Evolutionary conservation across 2,797 vertebrate genomes (phyloP), one percentile per base, ranked within the genome.

Genomic region (Coregonus suidteri): DNA sequence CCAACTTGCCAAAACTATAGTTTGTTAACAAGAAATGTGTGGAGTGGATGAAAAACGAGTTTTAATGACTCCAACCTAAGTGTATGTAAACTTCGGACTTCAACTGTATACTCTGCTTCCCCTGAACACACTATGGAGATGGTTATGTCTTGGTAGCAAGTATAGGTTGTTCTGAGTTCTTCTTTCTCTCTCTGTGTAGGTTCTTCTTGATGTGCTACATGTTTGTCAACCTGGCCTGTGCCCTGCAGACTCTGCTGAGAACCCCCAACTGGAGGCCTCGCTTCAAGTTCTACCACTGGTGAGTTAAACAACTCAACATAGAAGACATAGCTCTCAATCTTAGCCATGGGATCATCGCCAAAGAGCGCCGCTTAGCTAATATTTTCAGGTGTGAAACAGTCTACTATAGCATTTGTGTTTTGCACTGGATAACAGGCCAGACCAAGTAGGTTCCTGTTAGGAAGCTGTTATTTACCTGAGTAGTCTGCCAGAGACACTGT

Each of bases 181-280:
- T 54, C n/a, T 65, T 5, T 68, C n/a, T 73, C 52, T 68, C 11
- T 72, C 25, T 68, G 71, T 78, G 35, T 84, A 99, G 98, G 98
- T 99, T 99, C 89, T 99, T 99, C 92, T 92, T 99, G 88, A 99
- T 99, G 98, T 99, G 98, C 91, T 99, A 99, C 94, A 97, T 99
- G 97, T 99, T 99, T 4, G 98, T 99, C 79, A 99, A 99, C 88
- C 92, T 99, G 80, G 98, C 98, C 1, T 99, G 98, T 16, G 98
- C 98, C 0, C 95, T 99, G 72, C 98, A 99, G 92, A 99, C 98
- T 0, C 90, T 99, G 85, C 94, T 99, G 85, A 94, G 97, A 88
- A 99, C 98, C 0, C 98, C 98, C 37, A 99, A 99, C 92, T 99
- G 98, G 98, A 96, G 98, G 59, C 98, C 98, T 0, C 97, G 98